Conservation (phyloP, 2,888 invertebrate species). For the Phyllotreta striolata region DNA sequence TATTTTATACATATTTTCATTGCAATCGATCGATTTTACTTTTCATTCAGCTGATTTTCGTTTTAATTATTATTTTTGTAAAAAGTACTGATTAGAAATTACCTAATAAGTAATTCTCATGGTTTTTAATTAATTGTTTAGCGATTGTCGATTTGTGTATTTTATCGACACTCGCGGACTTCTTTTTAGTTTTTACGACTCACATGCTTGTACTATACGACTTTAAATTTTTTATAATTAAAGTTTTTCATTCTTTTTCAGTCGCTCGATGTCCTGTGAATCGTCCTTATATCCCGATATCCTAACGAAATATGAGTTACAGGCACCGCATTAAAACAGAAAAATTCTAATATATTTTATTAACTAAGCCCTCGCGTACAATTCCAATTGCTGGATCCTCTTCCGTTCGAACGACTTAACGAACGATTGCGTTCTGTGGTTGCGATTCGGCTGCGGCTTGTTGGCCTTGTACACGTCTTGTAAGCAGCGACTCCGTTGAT, state of each 20-base stretch:
- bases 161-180: conserved; percentile 38
- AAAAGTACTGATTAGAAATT: conserved; percentile 60
- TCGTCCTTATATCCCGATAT: background rate
- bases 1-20: conserved; percentile 35
- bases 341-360: background rate
- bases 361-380: conserved; percentile 46
- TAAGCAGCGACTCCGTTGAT: conserved; percentile 69
- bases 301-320: too few relatives aligned
- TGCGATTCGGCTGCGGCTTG: conserved; percentile 33
- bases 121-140: background rate
- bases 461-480: conserved; percentile 11
- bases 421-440: conserved; percentile 57
- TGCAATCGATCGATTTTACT: conserved; percentile 29
- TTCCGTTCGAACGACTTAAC: conserved; percentile 60
- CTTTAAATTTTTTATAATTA: conserved; percentile 45
- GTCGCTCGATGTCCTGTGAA: background rate
- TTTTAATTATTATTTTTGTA: conserved; percentile 49
- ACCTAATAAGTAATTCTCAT: too few relatives aligned
- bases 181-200: conserved; percentile 42
- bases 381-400: conserved; percentile 52
- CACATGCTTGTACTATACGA: conserved; percentile 55
- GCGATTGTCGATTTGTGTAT: conserved; percentile 34
- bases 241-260: background rate
- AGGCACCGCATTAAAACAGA: too few relatives aligned
- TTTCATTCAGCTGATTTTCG: conserved; percentile 44